Conservation (phyloP, 2,888 invertebrate genomes). For the Heliconius erato region DNA sequence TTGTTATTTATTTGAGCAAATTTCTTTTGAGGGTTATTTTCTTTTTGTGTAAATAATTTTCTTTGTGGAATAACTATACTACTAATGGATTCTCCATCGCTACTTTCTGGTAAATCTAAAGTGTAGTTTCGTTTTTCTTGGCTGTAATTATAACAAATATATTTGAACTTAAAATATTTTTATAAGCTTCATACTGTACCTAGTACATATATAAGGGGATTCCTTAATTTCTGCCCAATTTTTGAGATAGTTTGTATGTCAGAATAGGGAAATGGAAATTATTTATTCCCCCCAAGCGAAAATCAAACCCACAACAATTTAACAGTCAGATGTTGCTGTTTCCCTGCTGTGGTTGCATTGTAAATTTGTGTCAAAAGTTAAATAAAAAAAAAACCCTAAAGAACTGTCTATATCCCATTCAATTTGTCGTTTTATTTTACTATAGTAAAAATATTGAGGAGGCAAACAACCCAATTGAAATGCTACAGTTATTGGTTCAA, state of each 20-base stretch:
- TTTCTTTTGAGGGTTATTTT: constrained; percentile 62
- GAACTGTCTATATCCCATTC: not conserved
- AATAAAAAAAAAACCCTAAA: not conserved
- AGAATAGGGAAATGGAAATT: too few relatives aligned
- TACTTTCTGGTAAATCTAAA: constrained; percentile 73
- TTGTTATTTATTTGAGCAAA: constrained; percentile 62
- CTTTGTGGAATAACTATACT: constrained; percentile 77
- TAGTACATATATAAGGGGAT: too few relatives aligned
- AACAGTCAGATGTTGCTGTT: too few relatives aligned
- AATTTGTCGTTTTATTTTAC: not conserved
- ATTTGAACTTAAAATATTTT: not conserved
- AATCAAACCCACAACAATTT: too few relatives aligned
- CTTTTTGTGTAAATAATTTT: constrained; percentile 72
- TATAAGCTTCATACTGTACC: too few relatives aligned
- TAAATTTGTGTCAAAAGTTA: too few relatives aligned
- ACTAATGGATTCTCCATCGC: constrained; percentile 74
- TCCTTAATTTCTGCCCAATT: too few relatives aligned
- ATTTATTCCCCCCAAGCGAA: too few relatives aligned
- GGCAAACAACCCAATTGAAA: not conserved
- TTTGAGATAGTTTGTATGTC: too few relatives aligned
- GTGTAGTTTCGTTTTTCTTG: constrained; percentile 69
- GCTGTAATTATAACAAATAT: constrained; percentile 59
- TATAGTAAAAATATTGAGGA: not conserved
- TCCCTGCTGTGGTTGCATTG: too few relatives aligned
- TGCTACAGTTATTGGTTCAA: too few relatives aligned